phyloP scores from a whole-genome alignment of 2,113 vertebrate genomes.

The rat (Rattus norvegicus) region GRCr8 NC_086031.1:27167501-27168000 shows the following conservation, averaged over 20 bases:
- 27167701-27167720: background rate
- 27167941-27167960: background rate
- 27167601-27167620: slow-evolving; percentile 56
- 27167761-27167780: background rate
- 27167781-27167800: background rate
- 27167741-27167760: background rate
- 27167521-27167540: background rate
- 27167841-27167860: background rate
- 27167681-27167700: background rate
- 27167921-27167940: background rate
- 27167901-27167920: background rate
- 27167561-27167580: background rate
- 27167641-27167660: slow-evolving; percentile 35
- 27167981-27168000: background rate
- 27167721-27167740: background rate
- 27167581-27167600: slow-evolving; percentile 33
- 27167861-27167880: no score
- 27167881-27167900: background rate
- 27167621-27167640: slow-evolving; percentile 22
- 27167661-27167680: background rate
- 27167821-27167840: background rate
- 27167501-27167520: no score
- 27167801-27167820: background rate
- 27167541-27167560: background rate
- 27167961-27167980: background rate